A percentile compares a stretch with the other conserved stretches of the same genome.
phyloP scores from a whole-genome alignment of 2,888 invertebrate species.

The Anagyrus pseudococci region DNA sequence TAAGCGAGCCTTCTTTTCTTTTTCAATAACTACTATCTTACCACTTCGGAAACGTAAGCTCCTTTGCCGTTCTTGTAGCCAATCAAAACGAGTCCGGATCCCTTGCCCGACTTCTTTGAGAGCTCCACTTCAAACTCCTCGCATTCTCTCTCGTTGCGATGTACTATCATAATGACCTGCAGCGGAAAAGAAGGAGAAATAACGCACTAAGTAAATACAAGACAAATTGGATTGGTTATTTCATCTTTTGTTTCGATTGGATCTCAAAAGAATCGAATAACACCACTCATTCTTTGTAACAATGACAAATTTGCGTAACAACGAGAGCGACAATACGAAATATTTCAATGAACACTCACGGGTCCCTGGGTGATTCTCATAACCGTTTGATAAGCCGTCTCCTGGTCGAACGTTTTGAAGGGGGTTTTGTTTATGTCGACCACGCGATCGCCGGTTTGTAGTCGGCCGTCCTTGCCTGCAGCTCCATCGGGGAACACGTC shows the following conservation, averaged over 20 bases:
- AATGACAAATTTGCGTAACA: too few relatives aligned
- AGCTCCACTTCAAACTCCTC: constrained; percentile 78
- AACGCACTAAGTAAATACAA: too few relatives aligned
- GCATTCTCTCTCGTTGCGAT: constrained; percentile 66
- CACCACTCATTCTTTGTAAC: neutral
- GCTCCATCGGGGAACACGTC: constrained; percentile 93
- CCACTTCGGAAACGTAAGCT: constrained; percentile 92
- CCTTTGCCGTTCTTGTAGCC: constrained; percentile 79
- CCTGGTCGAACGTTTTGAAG: constrained; percentile 83
- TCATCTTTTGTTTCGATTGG: too few relatives aligned
- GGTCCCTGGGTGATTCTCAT: constrained; percentile 84
- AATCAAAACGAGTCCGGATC: constrained; percentile 86
- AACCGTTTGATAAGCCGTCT: constrained; percentile 82
- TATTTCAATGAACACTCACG: constrained; percentile 60
- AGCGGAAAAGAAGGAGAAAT: constrained; percentile 33
- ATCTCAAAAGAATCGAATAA: constrained; percentile 20
- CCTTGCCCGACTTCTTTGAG: constrained; percentile 85
- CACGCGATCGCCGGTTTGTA: constrained; percentile 93
- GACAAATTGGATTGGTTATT: too few relatives aligned
- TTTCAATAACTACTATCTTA: constrained; percentile 64
- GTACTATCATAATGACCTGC: constrained; percentile 84
- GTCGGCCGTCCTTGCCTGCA: constrained; percentile 87
- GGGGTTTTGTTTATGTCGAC: constrained; percentile 84
- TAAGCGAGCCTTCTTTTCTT: too few relatives aligned
- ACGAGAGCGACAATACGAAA: too few relatives aligned